Conservation (phyloP, 2,888 invertebrate genomes). For the Leptopilina syphax region DNA sequence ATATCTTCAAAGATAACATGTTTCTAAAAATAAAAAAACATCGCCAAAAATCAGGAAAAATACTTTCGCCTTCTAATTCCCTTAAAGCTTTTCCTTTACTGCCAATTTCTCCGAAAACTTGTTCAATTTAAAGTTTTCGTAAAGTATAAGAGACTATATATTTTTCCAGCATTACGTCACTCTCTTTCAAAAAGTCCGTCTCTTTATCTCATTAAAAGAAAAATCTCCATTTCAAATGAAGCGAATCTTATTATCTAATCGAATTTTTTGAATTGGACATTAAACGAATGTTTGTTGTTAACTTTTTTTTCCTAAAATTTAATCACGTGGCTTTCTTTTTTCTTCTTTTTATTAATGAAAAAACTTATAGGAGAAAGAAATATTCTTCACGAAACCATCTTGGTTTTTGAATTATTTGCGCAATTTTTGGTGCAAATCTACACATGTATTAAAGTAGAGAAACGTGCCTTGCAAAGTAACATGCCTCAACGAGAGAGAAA, state of each 20-base stretch:
- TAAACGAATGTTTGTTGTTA: background rate
- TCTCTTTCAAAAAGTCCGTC: background rate
- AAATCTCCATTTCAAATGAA: background rate
- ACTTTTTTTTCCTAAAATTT: too few relatives aligned
- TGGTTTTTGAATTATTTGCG: background rate
- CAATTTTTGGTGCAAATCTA: conserved; percentile 1
- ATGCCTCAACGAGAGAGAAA: background rate
- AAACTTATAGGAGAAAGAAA: too few relatives aligned
- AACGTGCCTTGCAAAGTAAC: conserved; percentile 21
- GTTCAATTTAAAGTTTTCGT: conserved; percentile 2
- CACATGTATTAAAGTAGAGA: conserved; percentile 17
- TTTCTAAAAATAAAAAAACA: too few relatives aligned
- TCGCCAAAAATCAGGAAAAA: too few relatives aligned
- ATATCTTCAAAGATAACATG: too few relatives aligned
- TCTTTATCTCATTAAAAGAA: background rate
- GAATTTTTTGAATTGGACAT: too few relatives aligned
- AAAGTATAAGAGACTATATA: background rate
- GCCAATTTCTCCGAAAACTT: background rate
- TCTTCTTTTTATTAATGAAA: too few relatives aligned
- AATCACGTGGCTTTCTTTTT: too few relatives aligned
- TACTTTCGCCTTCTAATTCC: background rate
- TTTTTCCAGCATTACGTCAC: background rate
- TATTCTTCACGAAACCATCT: background rate
- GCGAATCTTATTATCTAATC: background rate
- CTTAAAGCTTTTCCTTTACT: background rate